Conservation (phyloP, 2,113 vertebrate species). For the Triplophysa dalaica region DNA sequence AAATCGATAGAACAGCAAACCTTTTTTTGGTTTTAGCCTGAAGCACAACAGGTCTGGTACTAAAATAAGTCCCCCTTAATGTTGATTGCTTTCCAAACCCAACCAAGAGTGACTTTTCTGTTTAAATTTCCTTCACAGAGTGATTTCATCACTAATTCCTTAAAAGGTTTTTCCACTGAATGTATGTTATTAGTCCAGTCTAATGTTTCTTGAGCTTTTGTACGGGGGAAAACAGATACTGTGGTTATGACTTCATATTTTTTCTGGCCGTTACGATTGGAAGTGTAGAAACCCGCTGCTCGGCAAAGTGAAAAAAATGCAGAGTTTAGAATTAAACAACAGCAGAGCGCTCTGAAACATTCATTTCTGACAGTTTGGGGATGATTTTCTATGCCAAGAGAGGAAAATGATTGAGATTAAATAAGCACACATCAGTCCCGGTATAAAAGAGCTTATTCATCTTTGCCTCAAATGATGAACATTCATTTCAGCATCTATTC, state of each 20-base stretch:
- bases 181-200: constrained; percentile 29
- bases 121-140: constrained; percentile 33
- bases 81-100: constrained; percentile 24
- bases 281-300: constrained; percentile 17
- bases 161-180: constrained; percentile 20
- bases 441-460: constrained; percentile 30
- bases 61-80: constrained; percentile 16
- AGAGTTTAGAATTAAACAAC: constrained; percentile 17
- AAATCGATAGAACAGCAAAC: background rate
- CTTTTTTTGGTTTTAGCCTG: constrained; percentile 1
- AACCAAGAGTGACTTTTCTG: constrained; percentile 40
- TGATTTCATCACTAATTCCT: constrained; percentile 31
- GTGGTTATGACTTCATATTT: constrained; percentile 51
- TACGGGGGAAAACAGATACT: constrained; percentile 36
- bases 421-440: constrained; percentile 10
- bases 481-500: constrained; percentile 37
- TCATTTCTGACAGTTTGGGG: constrained; percentile 46
- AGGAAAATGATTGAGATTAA: constrained; percentile 46
- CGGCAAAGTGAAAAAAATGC: constrained; percentile 25
- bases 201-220: constrained; percentile 44
- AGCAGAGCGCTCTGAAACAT: constrained; percentile 26
- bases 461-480: constrained; percentile 29
- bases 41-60: no score
- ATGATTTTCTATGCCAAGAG: constrained; percentile 41
- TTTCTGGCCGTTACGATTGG: constrained; percentile 37